A percentile compares a stretch with the other conserved stretches of the same genome.
phyloP scores from a whole-genome alignment of 2,888 invertebrate genomes.

The Archips crataeganus region DNA sequence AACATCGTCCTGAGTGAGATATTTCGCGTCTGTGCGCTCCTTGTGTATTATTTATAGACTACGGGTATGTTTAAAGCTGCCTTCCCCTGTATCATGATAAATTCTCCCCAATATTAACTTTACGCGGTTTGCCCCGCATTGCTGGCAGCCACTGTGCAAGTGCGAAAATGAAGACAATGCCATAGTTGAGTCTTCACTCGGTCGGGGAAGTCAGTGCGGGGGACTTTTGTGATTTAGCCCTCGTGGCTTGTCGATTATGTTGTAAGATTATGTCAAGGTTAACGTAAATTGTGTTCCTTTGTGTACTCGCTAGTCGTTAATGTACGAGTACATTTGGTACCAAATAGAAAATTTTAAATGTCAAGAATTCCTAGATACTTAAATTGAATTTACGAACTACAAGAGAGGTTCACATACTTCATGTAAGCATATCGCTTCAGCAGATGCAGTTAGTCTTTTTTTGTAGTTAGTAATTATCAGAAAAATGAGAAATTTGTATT shows the following conservation, averaged over 20 bases:
- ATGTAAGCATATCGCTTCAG: too few species aligned
- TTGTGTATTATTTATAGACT: constrained; percentile 51
- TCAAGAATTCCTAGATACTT: too few species aligned
- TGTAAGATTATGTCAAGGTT: neutral
- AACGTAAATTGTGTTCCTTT: neutral
- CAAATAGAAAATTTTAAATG: too few species aligned
- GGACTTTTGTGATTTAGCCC: constrained; percentile 4
- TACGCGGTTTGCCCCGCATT: constrained; percentile 31
- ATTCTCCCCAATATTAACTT: constrained; percentile 48
- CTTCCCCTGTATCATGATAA: constrained; percentile 47
- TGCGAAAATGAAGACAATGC: constrained; percentile 24
- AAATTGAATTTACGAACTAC: neutral
- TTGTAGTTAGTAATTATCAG: too few species aligned
- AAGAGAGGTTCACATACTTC: neutral
- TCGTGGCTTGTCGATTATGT: neutral
- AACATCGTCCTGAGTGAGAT: constrained; percentile 76
- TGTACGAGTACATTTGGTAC: too few species aligned
- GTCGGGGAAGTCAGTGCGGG: neutral
- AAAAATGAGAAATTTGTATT: too few species aligned
- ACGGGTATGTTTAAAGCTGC: constrained; percentile 47
- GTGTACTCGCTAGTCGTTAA: neutral
- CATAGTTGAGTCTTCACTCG: constrained; percentile 17
- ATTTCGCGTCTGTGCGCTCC: constrained; percentile 66
- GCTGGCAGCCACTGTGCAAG: constrained; percentile 15
- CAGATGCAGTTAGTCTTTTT: too few species aligned